Evolutionary conservation across 2,888 invertebrate genomes (phyloP), one percentile per base, ranked within the genome.

Genomic region (Lithophane semibrunnea): DNA sequence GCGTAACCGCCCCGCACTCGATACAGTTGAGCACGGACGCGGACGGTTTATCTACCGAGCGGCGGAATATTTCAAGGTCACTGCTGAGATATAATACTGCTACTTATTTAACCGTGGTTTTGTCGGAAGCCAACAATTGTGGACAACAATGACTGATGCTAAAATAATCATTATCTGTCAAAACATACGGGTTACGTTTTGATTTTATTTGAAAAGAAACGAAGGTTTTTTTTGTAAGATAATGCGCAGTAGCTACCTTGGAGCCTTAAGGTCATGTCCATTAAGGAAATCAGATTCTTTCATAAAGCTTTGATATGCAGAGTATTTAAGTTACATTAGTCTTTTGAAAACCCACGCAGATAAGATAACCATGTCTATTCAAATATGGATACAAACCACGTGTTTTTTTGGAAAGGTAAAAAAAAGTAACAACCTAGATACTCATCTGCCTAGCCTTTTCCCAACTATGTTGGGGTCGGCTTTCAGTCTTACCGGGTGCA

Each of bases 61-160:
- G 37, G 37, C 37, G 37, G 37, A 37, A 4, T 37, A 37, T 37
- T 37, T 37, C 37, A 37, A 37, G 37, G 37, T 37, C 37, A 37
- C 37, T 37, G 37, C 37, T 5, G 3, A 37, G 1, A 37, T 37
- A 37, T 37, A 37, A 37, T 37, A 37, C 37, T 37, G 37, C 4
- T 37, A 37, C 37, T 37, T 37, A 37, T 37, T 37, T 37, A 37
- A 4, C 42, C 47, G 5, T 44, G 24, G 21, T 65, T 10, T n/a
- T 47, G 21, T 64, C 44, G 12, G 18, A 58, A 63, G 29, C 10
- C 12, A 60, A 77, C 8, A 18, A 52, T 18, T 10, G 65, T 67
- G 44, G 54, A 77, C 64, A 64, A 80, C 76, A 66, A 56, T 47
- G 47, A 84, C n/a, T 66, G 42, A 72, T 75, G n/a, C 47, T 60